Percentiles rank a stretch among this genome's conserved stretches.
Evolutionary conservation across 2,888 invertebrate genomes (phyloP).

Genomic region (Drosophila rellima): DNA sequence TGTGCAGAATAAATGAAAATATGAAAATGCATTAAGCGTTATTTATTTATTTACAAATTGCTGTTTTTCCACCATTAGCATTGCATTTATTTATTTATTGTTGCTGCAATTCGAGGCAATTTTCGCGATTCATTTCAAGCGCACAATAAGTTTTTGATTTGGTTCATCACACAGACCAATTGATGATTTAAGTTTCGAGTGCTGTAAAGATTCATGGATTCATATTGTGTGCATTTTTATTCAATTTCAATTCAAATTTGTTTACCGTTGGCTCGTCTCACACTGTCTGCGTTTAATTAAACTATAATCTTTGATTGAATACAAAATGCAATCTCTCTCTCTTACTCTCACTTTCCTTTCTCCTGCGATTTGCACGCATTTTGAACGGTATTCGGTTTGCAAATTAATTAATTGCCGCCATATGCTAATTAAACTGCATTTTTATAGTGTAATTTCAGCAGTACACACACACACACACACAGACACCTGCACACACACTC

Average conservation of each 20-base stretch:
- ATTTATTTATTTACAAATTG: constrained; percentile 18
- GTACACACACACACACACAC: constrained; percentile 5
- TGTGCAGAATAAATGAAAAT: constrained; percentile 20
- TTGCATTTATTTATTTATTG: not conserved
- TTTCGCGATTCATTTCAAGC: not conserved
- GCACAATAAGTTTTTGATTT: not conserved
- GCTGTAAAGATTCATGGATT: not conserved
- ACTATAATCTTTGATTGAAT: constrained; percentile 74
- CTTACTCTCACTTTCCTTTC: not conserved
- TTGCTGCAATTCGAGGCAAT: constrained; percentile 4
- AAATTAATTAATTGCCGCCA: constrained; percentile 80
- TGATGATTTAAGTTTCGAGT: constrained; percentile 10
- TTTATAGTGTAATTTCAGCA: constrained; percentile 61
- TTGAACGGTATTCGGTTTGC: constrained; percentile 51
- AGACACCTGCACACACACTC: not conserved
- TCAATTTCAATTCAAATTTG: not conserved
- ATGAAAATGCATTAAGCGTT: constrained; percentile 23
- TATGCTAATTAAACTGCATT: constrained; percentile 82
- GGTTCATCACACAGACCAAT: constrained; percentile 15
- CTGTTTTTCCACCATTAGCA: constrained; percentile 3
- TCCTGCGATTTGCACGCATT: constrained; percentile 23
- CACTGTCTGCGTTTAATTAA: constrained; percentile 64
- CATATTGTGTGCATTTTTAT: constrained; percentile 1
- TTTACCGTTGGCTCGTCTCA: not conserved
- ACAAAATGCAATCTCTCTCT: constrained; percentile 38